A percentile compares a stretch with the other conserved stretches of the same genome.
Evolutionary conservation across 2,888 invertebrate species (phyloP).

Genomic region (Apodemia mormo): DNA sequence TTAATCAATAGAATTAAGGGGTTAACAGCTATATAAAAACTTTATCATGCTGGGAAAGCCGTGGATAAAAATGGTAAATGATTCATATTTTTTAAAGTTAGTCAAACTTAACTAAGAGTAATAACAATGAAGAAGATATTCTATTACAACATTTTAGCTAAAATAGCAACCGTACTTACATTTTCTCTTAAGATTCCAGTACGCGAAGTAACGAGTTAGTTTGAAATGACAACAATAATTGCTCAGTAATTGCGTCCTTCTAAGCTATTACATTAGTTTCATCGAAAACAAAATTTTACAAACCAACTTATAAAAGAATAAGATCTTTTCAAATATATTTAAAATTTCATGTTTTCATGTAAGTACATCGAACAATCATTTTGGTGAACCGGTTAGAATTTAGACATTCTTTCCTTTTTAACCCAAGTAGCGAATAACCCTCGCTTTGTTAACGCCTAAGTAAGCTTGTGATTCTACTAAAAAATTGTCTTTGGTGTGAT

Average conservation of each 20-base stretch:
- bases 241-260: conserved; percentile 5
- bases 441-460: too few species aligned
- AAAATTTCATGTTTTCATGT: too few species aligned
- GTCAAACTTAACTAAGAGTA: background rate
- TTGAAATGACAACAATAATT: conserved; percentile 23
- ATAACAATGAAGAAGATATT: background rate
- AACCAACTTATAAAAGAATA: conserved; percentile 1
- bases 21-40: too few species aligned
- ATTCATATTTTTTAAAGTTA: background rate
- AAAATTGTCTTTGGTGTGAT: too few species aligned
- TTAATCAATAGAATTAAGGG: too few species aligned
- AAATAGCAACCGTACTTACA: conserved; percentile 7
- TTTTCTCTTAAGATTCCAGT: conserved; percentile 23
- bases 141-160: background rate
- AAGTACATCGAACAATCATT: too few species aligned
- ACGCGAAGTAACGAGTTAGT: conserved; percentile 23
- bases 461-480: too few species aligned
- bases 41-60: too few species aligned
- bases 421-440: too few species aligned
- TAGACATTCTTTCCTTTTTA: too few species aligned
- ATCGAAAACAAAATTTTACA: background rate
- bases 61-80: background rate
- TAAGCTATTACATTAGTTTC: conserved; percentile 7
- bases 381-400: too few species aligned
- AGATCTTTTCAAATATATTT: too few species aligned